Percentiles rank a stretch among this genome's conserved stretches.
These are phyloP conservation scores for Calypte anna DNA, from an alignment of 2,113 vertebrate genomes.

Conservation along the genomic window DNA sequence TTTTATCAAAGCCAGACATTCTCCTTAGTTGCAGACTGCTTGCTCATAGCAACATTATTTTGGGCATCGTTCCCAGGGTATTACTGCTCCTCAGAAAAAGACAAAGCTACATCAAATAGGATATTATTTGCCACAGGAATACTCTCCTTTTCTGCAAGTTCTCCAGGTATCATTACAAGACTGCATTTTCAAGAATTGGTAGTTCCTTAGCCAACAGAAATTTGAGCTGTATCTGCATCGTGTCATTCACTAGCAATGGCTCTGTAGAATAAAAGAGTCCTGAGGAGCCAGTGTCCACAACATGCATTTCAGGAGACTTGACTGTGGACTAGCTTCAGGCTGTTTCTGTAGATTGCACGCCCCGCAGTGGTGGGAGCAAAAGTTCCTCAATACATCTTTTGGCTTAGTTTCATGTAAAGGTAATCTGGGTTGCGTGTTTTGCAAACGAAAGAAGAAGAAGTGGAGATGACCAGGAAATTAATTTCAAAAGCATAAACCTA, in stretches of 20 bases:
- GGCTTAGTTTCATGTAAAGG: neutral
- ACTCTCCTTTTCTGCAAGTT: neutral
- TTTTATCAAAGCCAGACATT: neutral
- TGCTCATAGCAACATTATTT: neutral
- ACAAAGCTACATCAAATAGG: neutral
- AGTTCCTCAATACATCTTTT: neutral
- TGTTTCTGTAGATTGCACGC: neutral
- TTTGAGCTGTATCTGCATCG: neutral
- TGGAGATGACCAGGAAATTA: neutral
- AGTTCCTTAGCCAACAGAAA: neutral
- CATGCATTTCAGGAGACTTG: neutral
- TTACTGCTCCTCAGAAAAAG: conserved; percentile 4
- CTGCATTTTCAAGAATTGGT: neutral
- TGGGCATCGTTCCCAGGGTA: neutral
- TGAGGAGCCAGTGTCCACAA: neutral
- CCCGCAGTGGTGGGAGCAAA: neutral
- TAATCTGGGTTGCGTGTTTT: neutral
- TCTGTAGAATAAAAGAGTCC: neutral
- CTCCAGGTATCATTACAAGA: neutral
- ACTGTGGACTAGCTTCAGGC: neutral
- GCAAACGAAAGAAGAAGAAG: neutral
- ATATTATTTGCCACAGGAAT: neutral
- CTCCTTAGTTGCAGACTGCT: neutral
- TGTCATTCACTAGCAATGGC: neutral
- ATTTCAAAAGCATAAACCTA: neutral